Conservation (phyloP, 2,888 invertebrate genomes). For the Phengaris arion region DNA sequence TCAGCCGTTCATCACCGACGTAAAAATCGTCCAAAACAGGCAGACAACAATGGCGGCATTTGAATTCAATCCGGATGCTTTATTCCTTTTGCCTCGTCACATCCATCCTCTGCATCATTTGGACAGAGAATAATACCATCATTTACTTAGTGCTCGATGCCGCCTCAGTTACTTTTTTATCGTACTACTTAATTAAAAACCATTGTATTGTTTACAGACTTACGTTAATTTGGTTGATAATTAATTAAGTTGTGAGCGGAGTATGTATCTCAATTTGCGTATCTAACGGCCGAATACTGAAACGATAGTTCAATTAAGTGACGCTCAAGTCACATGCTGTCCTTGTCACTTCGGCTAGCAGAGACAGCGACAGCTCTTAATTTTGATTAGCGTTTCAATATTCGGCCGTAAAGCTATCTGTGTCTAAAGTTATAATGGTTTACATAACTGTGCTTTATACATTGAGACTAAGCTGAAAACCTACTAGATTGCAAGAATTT, state of each 20-base stretch:
- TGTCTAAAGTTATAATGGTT: too few species aligned
- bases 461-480: too few species aligned
- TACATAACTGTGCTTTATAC: too few species aligned
- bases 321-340: too few species aligned
- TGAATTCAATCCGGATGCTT: conserved; percentile 63
- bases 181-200: background rate
- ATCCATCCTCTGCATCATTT: conserved; percentile 51
- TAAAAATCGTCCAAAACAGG: conserved; percentile 59
- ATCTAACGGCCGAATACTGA: too few species aligned
- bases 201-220: background rate
- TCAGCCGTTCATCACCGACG: conserved; percentile 56
- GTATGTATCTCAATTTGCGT: background rate
- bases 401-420: too few species aligned
- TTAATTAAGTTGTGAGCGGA: background rate
- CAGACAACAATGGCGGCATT: conserved; percentile 75
- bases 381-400: too few species aligned
- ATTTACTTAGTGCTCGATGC: conserved; percentile 30
- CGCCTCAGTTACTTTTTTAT: background rate
- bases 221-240: background rate
- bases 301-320: too few species aligned
- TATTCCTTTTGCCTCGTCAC: conserved; percentile 52
- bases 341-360: too few species aligned
- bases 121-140: conserved; percentile 39
- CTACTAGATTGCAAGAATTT: too few species aligned
- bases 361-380: too few species aligned